These are phyloP conservation scores for Hermaeophaga mercurialis DNA, from an alignment of 2,888 invertebrate species.

Conservation along the genomic window DNA sequence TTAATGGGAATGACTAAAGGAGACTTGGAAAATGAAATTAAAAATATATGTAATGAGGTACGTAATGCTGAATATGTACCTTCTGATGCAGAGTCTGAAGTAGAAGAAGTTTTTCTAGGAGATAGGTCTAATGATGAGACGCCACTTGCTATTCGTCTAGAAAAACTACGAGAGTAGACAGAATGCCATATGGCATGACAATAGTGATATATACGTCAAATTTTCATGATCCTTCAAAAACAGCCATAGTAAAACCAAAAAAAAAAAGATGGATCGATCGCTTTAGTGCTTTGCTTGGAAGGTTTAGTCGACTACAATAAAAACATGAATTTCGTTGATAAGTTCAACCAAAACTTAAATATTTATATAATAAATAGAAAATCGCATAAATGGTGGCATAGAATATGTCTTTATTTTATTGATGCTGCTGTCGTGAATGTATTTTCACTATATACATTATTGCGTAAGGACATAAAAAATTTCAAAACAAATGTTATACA, in stretches of 20 bases:
- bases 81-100: too few species aligned
- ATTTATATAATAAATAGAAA: constrained; percentile 12
- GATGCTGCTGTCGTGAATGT: too few species aligned
- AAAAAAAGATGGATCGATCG: not conserved
- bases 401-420: constrained; percentile 28
- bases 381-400: constrained; percentile 27
- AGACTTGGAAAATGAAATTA: too few species aligned
- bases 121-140: too few species aligned
- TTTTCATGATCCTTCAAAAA: constrained; percentile 3
- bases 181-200: not conserved
- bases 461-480: too few species aligned
- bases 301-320: constrained; percentile 22
- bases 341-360: constrained; percentile 20
- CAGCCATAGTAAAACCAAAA: not conserved
- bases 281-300: constrained; percentile 14
- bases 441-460: too few species aligned
- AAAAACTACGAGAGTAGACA: not conserved
- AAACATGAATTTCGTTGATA: constrained; percentile 26
- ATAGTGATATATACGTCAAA: not conserved
- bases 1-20: too few species aligned
- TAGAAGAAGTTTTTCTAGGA: too few species aligned
- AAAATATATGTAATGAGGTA: too few species aligned
- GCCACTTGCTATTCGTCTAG: too few species aligned
- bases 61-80: too few species aligned
- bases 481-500: too few species aligned